Evolutionary conservation across 2,888 invertebrate species (phyloP).

Genomic region (Clepsis dumicolana): DNA sequence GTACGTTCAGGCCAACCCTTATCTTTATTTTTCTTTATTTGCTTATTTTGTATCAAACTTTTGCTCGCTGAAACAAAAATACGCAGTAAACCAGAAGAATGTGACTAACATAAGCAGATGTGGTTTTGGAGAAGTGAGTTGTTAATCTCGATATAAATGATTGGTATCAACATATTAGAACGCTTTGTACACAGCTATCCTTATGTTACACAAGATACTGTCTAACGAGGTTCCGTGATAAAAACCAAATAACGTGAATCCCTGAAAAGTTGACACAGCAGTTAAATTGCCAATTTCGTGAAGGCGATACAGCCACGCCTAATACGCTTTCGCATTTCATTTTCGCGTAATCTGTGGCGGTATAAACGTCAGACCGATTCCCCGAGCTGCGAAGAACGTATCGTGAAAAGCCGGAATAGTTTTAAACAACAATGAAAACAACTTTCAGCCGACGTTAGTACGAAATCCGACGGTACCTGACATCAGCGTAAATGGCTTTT

Average conservation of each 20-base stretch:
- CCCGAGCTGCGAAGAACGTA: slow-evolving; percentile 17
- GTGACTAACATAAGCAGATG: no score
- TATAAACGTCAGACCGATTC: slow-evolving; percentile 25
- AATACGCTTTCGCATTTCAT: background rate
- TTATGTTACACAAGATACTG: no score
- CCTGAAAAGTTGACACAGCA: background rate
- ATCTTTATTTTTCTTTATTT: no score
- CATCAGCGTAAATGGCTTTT: slow-evolving; percentile 60
- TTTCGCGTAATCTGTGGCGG: background rate
- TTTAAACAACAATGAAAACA: slow-evolving; percentile 52
- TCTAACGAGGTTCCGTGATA: no score
- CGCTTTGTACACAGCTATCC: no score
- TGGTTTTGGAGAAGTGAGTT: no score
- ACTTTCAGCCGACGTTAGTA: slow-evolving; percentile 42
- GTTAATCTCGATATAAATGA: no score
- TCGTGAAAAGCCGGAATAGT: slow-evolving; percentile 41
- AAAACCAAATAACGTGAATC: background rate
- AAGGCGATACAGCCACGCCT: background rate
- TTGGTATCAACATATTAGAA: no score
- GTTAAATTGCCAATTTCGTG: background rate
- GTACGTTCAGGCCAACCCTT: no score
- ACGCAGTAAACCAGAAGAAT: no score
- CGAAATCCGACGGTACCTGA: slow-evolving; percentile 56
- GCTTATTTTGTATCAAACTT: no score
- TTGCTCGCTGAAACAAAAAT: no score